phyloP scores from a whole-genome alignment of 64 coral and sea anemone species.

The Montipora sp. region DNA sequence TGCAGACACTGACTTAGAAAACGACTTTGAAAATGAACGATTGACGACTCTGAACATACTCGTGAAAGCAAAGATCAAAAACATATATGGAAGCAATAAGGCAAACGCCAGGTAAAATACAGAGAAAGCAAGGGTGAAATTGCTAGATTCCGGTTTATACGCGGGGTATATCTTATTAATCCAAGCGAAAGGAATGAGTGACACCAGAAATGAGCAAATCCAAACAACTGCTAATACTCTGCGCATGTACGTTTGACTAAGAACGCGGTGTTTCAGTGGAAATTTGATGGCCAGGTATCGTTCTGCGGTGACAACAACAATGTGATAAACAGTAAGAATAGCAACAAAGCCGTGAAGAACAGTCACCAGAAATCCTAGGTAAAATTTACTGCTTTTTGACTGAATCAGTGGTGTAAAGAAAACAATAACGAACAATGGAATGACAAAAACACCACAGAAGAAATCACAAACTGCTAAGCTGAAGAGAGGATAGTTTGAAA shows the following conservation, averaged over 20 bases:
- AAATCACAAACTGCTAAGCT: constrained; percentile 23
- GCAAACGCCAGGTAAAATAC: constrained; percentile 10
- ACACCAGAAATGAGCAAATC: constrained; percentile 4
- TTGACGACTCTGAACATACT: constrained; percentile 21
- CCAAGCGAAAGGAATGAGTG: constrained; percentile 12
- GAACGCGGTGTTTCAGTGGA: neutral
- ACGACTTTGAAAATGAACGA: neutral
- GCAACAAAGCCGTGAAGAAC: constrained; percentile 46
- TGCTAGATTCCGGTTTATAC: neutral
- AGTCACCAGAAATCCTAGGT: constrained; percentile 20
- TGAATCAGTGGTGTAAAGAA: neutral
- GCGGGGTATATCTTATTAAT: constrained; percentile 8
- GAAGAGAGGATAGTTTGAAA: constrained; percentile 46
- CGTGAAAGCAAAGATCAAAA: constrained; percentile 5
- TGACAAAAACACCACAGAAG: neutral
- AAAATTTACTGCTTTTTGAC: neutral
- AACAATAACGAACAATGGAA: constrained; percentile 7
- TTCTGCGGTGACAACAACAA: constrained; percentile 15
- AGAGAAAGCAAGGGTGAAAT: constrained; percentile 1
- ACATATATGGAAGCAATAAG: constrained; percentile 19
- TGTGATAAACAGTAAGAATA: constrained; percentile 12
- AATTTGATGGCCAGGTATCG: constrained; percentile 39
- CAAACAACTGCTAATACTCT: neutral
- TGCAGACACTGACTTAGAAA: neutral
- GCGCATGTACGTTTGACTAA: neutral